These are phyloP conservation scores for Falcunculus frontatus DNA, from an alignment of 2,113 vertebrate genomes.

Conservation along the genomic window DNA sequence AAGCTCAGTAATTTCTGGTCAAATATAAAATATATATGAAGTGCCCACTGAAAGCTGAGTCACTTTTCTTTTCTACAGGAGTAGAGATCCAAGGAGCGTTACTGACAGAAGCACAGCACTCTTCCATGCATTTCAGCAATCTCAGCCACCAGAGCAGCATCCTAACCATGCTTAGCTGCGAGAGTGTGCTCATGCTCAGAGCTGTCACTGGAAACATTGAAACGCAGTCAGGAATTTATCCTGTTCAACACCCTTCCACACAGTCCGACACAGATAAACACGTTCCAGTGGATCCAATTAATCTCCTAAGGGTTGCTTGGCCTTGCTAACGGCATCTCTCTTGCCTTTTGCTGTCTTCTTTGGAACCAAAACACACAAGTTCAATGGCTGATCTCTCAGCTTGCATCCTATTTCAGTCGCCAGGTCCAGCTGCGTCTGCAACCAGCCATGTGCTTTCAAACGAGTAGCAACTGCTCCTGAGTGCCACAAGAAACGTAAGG, in stretches of 20 bases:
- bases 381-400: constrained; percentile 44
- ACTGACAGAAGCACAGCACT: neutral
- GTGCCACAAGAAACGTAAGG: neutral
- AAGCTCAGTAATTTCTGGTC: neutral
- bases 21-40: neutral
- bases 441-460: constrained; percentile 35
- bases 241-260: constrained; percentile 35
- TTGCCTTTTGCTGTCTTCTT: constrained; percentile 28
- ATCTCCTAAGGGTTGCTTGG: constrained; percentile 55
- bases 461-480: neutral
- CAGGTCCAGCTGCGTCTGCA: constrained; percentile 54
- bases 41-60: neutral
- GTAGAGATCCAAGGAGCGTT: neutral
- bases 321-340: neutral
- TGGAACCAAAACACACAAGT: constrained; percentile 1
- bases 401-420: constrained; percentile 19
- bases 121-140: neutral
- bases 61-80: neutral
- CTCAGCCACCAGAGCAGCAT: neutral
- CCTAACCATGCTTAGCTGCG: neutral
- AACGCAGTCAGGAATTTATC: constrained; percentile 27
- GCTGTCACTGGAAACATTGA: neutral
- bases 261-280: constrained; percentile 31
- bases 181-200: neutral
- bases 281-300: constrained; percentile 45